Evolutionary conservation across 2,113 vertebrate genomes (phyloP), one percentile per base, ranked within the genome.

Genomic region (Albula glossodonta): DNA sequence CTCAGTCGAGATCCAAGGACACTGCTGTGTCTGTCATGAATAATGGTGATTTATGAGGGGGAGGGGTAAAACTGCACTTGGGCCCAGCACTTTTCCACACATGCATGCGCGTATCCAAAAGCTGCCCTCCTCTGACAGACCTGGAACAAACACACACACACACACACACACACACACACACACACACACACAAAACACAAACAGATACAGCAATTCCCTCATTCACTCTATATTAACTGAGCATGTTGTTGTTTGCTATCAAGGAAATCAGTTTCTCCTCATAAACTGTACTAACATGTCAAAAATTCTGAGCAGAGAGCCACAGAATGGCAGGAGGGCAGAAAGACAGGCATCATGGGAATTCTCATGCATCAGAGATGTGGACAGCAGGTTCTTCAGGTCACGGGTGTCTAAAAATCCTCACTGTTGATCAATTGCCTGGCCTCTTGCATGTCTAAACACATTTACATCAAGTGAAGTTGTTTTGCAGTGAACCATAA

Each of bases 391-490:
- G 51, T 7, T 17, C 51, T 60, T 52, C 78, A 78, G 85, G 83
- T 88, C 85, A 86, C 1, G 52, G 78, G 25, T 66, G 84, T 83
- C 80, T 19, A 87, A 57, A 83, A 48, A 31, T 80, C 83, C 51
- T 82, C 31, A 85, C 52, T 70, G 60, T 88, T 51, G 49, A 84
- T 88, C 86, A 90, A 82, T 88, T 88, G 86, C 57, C 88, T 84
- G 78, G 81, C 66, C 31, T 63, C 81, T 74, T 81, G 19, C 78
- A 56, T 48, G 86, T 85, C 84, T 53, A 87, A 51, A 77, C 51
- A 74, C 81, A 87, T 87, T 86, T 85, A 74, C 80, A 83, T 87
- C 89, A 88, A 83, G 51, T 80, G 81, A 87, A 17, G 0, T 56
- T 78, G 80, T 81, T 84, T 70, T 70, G 57, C 83, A 31, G 60